Evolutionary conservation across 2,113 vertebrate species (phyloP).

Genomic region (Ceratotherium simum): DNA sequence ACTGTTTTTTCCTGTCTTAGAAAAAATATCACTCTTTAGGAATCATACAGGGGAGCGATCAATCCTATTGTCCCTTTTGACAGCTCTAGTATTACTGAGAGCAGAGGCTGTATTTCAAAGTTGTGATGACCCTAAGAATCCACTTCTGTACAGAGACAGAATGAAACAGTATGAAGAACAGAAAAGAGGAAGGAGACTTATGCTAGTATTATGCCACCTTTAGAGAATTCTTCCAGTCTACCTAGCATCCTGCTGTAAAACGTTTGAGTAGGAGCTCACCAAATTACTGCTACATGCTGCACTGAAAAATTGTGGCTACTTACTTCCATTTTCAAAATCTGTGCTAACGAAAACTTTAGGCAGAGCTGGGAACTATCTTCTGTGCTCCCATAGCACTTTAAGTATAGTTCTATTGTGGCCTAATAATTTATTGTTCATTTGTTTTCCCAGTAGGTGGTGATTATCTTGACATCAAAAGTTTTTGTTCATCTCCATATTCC

Average conservation of each 20-base stretch:
- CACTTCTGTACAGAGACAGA: not conserved
- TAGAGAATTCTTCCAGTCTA: not conserved
- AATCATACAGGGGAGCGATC: not conserved
- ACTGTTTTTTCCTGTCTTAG: not conserved
- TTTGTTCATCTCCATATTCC: not conserved
- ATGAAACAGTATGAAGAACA: not conserved
- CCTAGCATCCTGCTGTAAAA: not conserved
- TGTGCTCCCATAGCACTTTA: not conserved
- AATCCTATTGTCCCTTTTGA: not conserved
- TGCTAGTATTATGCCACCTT: not conserved
- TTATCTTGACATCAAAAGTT: not conserved
- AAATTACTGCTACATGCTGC: not conserved
- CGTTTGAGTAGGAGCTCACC: not conserved
- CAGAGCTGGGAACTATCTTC: not conserved
- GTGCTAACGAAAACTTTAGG: not conserved
- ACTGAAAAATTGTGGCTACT: not conserved
- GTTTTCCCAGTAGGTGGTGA: constrained; percentile 24
- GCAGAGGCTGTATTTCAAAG: not conserved
- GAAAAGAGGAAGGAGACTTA: not conserved
- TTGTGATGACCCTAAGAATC: not conserved
- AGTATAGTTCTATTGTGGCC: not conserved
- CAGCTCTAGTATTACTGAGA: not conserved
- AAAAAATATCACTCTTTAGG: not conserved
- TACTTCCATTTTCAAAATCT: constrained; percentile 5
- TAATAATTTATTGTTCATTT: constrained; percentile 34